Evolutionary conservation across 2,888 invertebrate genomes (phyloP), one percentile per base, ranked within the genome.

Genomic region (Sepioteuthis lessoniana): DNA sequence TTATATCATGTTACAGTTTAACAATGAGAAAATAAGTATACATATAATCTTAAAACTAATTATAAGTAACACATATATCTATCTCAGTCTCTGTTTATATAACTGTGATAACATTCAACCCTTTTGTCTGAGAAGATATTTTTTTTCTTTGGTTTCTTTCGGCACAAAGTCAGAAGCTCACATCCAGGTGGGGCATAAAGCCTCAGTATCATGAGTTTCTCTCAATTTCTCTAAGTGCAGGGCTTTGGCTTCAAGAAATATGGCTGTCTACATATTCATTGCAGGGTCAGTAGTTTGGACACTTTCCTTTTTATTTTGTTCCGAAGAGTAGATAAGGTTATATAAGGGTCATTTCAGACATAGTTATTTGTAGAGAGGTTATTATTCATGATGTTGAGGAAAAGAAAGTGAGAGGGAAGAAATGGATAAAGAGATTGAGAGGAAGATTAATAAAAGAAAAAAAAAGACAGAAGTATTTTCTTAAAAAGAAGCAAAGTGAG

Each of bases 231-330:
- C 76, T 76, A 76, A 76, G 76, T 76, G 76, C 76, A 35, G 3
- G n/a, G n/a, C n/a, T 76, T 76, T 76, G n/a, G 76, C 76, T 76
- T 76, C 35, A 35, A 35, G 76, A 35, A 76, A 76, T 76, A 76
- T 76, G 76, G n/a, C 76, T 76, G 76, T 76, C 76, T 76, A n/a
- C 76, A 76, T 76, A 76, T 76, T 76, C 76, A n/a, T 76, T 35
- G 76, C 35, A 35, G 76, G 76, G 76, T 76, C 76, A 76, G n/a
- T 10, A n/a, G 19, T 76, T n/a, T 76, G 76, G 76, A n/a, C 16
- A 76, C 76, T 76, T 35, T 76, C 35, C 76, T 76, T 76, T 76
- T 76, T 76, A 76, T n/a, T 76, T 76, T 76, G n/a, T 76, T 76
- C 35, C 76, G n/a, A 76, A 76, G 76, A 76, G n/a, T 35, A 76